A percentile compares a stretch with the other conserved stretches of the same genome.
Conservation (phyloP, 2,113 vertebrate species). For the Struthidea cinerea region DNA sequence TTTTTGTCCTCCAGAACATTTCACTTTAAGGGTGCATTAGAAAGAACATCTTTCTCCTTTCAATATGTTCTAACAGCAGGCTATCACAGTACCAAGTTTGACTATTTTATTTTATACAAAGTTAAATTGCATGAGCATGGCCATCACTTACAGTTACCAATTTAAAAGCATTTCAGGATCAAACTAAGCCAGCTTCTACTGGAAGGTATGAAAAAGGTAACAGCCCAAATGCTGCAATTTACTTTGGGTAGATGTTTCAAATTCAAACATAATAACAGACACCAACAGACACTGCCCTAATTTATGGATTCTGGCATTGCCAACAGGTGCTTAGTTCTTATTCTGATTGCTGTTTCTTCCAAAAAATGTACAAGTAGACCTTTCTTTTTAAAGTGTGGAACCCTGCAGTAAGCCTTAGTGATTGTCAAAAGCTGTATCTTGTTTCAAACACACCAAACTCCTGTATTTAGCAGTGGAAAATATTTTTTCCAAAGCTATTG, state of each 20-base stretch:
- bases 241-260: conserved; percentile 51
- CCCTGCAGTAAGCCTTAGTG: conserved; percentile 21
- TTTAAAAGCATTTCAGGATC: conserved; percentile 65
- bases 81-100: conserved; percentile 52
- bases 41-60: conserved; percentile 64
- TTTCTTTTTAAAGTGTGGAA: conserved; percentile 52
- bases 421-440: conserved; percentile 40
- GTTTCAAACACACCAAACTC: conserved; percentile 28
- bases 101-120: conserved; percentile 65
- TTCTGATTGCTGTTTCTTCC: conserved; percentile 23
- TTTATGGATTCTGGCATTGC: conserved; percentile 40
- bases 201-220: conserved; percentile 39
- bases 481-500: conserved; percentile 50
- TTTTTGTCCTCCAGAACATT: conserved; percentile 73
- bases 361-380: neutral
- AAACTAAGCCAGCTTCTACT: conserved; percentile 56
- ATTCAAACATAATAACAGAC: conserved; percentile 69
- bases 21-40: conserved; percentile 70
- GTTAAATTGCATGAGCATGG: conserved; percentile 51
- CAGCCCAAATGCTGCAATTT: conserved; percentile 53
- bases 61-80: conserved; percentile 69
- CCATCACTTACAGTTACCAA: conserved; percentile 56
- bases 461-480: neutral
- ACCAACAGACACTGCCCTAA: conserved; percentile 49
- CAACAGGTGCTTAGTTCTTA: conserved; percentile 59